A percentile compares a stretch with the other conserved stretches of the same genome.
These are phyloP conservation scores for Drosophila gunungcola DNA, from an alignment of 1,140 invertebrate genomes.

Conservation along the genomic window DNA sequence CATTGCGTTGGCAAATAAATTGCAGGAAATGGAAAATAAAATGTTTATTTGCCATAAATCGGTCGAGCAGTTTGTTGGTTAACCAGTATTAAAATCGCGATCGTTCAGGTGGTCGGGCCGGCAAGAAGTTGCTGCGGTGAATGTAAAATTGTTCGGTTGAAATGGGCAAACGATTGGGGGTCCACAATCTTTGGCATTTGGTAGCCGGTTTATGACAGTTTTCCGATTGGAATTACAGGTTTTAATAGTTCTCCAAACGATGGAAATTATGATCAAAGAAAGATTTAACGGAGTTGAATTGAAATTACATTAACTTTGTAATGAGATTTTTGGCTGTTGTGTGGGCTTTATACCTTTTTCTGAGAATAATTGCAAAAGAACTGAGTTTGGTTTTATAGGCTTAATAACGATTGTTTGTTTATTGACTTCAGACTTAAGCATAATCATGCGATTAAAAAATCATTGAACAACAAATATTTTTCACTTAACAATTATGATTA, in stretches of 20 bases:
- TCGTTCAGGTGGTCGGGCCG: slow-evolving; percentile 25
- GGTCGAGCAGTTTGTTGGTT: slow-evolving; percentile 46
- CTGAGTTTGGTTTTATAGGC: too few species aligned
- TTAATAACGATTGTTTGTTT: too few species aligned
- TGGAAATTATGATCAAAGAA: slow-evolving; percentile 5
- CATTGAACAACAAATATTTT: too few species aligned
- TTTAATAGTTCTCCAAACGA: slow-evolving; percentile 26
- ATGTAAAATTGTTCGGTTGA: slow-evolving; percentile 13
- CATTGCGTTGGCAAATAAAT: slow-evolving; percentile 63
- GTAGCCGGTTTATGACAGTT: slow-evolving; percentile 45
- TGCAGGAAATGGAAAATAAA: slow-evolving; percentile 76
- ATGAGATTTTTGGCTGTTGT: background rate
- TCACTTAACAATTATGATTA: too few species aligned
- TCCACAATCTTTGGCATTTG: slow-evolving; percentile 38
- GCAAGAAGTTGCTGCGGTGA: slow-evolving; percentile 14
- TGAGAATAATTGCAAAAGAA: too few species aligned
- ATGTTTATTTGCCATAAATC: slow-evolving; percentile 77
- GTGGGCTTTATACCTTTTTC: too few species aligned
- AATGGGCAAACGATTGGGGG: slow-evolving; percentile 19
- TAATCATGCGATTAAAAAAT: too few species aligned
- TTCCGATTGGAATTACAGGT: slow-evolving; percentile 24
- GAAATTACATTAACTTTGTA: background rate
- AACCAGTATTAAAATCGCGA: slow-evolving; percentile 57
- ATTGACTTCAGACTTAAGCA: background rate
- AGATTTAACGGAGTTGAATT: background rate